Conservation (phyloP, 37 sponge, comb jelly and placozoan species). For the Eunapius fragilis region DNA sequence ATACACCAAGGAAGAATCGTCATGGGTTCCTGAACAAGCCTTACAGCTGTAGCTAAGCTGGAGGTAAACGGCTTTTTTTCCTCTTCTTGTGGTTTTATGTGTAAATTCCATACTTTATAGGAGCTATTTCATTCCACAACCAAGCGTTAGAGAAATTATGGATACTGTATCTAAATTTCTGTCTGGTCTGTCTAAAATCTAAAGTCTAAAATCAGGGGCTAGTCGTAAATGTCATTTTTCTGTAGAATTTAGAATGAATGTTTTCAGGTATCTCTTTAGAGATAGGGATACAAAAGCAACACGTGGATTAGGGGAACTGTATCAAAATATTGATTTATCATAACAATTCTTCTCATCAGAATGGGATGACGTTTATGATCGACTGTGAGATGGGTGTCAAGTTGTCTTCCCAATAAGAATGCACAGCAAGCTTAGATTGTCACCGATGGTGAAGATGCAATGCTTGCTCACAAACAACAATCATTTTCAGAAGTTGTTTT, state of each 20-base stretch:
- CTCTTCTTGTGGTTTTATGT: no score
- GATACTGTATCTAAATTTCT: neutral
- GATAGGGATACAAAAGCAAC: neutral
- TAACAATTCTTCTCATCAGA: neutral
- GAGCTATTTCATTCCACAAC: neutral
- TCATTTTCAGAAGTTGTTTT: neutral
- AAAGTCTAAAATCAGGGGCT: neutral
- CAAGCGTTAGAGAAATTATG: neutral
- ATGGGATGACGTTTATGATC: neutral
- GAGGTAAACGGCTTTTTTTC: no score
- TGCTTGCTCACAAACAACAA: neutral
- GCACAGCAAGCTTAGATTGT: neutral
- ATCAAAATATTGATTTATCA: neutral
- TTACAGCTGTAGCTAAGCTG: no score
- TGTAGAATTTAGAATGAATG: neutral
- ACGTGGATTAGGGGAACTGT: neutral
- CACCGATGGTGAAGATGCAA: neutral
- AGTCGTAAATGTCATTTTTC: neutral
- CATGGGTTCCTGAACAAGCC: no score
- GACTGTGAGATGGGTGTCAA: neutral
- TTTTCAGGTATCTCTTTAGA: neutral
- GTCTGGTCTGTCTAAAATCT: no score
- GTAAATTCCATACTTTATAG: no score
- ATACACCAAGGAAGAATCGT: no score
- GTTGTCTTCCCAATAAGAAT: neutral